Conservation (phyloP, 1,140 invertebrate species). For the Yoshiicerus persimilis region DNA sequence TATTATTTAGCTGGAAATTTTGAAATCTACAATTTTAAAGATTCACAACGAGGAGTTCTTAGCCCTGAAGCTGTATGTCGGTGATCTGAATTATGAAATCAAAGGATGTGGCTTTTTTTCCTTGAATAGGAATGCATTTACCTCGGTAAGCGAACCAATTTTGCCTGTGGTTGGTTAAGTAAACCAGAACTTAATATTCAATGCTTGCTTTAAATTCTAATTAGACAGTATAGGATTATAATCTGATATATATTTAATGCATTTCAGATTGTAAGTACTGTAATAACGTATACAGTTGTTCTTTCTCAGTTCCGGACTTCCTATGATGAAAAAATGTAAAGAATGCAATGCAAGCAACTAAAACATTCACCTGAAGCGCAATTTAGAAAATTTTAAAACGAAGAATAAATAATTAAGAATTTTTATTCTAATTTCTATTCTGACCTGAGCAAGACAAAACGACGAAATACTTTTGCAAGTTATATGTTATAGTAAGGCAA, state of each 20-base stretch:
- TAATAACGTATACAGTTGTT: background rate
- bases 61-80: background rate
- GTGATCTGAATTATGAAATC: background rate
- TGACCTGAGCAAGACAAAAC: no score
- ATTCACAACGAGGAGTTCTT: background rate
- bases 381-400: no score
- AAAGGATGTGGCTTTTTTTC: background rate
- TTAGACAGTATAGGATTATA: background rate
- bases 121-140: background rate
- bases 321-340: background rate
- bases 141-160: background rate
- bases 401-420: no score
- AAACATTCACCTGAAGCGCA: no score
- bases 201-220: no score
- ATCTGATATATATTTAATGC: background rate
- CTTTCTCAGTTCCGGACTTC: background rate
- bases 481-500: no score
- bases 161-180: background rate
- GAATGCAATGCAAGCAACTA: no score
- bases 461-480: no score
- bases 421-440: no score
- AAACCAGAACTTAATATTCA: background rate
- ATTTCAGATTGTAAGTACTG: background rate
- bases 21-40: background rate
- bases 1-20: background rate